A percentile compares a stretch with the other conserved stretches of the same genome.
phyloP scores from a whole-genome alignment of 2,888 invertebrate genomes.

The Limenitis camilla region DNA sequence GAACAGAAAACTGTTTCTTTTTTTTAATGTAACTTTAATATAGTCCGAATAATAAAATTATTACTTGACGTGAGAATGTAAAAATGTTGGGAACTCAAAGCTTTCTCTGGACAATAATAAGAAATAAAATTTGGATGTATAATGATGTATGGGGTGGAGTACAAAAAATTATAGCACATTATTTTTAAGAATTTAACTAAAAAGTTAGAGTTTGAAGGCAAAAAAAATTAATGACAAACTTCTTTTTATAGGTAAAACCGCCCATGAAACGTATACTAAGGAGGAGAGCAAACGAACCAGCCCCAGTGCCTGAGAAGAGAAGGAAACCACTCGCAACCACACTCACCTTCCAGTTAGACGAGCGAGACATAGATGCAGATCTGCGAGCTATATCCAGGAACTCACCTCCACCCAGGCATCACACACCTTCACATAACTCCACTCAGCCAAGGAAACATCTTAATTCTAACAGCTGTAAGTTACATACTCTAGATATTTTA shows the following conservation, averaged over 20 bases:
- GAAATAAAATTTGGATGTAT: too few relatives aligned
- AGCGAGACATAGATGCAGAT: slow-evolving; percentile 91
- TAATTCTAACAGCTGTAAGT: slow-evolving; percentile 53
- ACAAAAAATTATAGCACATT: too few relatives aligned
- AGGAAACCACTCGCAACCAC: slow-evolving; percentile 89
- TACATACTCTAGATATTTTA: not conserved
- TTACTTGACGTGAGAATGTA: too few relatives aligned
- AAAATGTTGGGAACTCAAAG: too few relatives aligned
- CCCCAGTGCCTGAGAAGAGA: slow-evolving; percentile 90
- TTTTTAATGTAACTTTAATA: too few relatives aligned
- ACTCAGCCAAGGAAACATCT: slow-evolving; percentile 51
- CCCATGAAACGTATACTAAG: slow-evolving; percentile 95
- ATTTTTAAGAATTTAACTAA: too few relatives aligned
- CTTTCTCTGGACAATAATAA: too few relatives aligned
- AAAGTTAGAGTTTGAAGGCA: too few relatives aligned
- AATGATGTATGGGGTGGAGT: too few relatives aligned
- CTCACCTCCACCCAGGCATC: slow-evolving; percentile 36
- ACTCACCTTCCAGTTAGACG: slow-evolving; percentile 90
- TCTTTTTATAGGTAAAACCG: slow-evolving; percentile 82
- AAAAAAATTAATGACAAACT: not conserved
- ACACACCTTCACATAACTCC: slow-evolving; percentile 49
- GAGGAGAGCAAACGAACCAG: slow-evolving; percentile 93
- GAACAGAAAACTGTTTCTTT: too few relatives aligned
- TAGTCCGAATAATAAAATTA: too few relatives aligned
- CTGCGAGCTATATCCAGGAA: slow-evolving; percentile 82